Conservation (phyloP, 1,140 invertebrate species). For the Sitodiplosis mosellana region DNA sequence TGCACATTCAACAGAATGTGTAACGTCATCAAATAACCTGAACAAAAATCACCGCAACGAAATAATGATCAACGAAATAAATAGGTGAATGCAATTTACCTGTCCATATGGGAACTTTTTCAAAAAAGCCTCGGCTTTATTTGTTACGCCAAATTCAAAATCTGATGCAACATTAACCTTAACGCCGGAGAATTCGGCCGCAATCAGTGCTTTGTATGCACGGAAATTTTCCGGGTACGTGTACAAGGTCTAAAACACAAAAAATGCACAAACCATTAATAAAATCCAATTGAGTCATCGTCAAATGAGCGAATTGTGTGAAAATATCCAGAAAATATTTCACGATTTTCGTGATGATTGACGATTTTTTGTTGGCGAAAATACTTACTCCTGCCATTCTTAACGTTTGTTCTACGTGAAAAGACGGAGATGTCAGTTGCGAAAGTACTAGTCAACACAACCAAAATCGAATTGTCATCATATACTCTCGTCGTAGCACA, state of each 20-base stretch:
- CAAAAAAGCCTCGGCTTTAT: constrained; percentile 68
- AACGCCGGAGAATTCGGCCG: constrained; percentile 82
- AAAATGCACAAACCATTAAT: constrained; percentile 23
- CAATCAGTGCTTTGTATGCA: constrained; percentile 82
- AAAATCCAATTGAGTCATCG: background rate
- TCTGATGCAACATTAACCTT: constrained; percentile 66
- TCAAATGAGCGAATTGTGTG: background rate
- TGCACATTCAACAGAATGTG: background rate
- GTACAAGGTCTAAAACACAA: constrained; percentile 69
- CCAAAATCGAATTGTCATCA: no score
- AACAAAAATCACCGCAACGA: background rate
- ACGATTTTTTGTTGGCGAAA: background rate
- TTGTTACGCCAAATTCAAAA: constrained; percentile 88
- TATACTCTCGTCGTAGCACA: no score
- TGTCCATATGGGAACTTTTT: constrained; percentile 91
- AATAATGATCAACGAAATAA: background rate
- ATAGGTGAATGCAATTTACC: constrained; percentile 34
- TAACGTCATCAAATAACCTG: background rate
- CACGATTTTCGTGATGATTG: background rate
- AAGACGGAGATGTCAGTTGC: background rate
- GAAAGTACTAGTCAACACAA: no score
- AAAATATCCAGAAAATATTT: background rate
- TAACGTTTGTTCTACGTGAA: background rate
- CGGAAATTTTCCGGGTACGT: constrained; percentile 93
- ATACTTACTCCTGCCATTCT: constrained; percentile 1